These are phyloP conservation scores for Salpingus planirostris DNA, from an alignment of 2,888 invertebrate genomes.

Conservation along the genomic window DNA sequence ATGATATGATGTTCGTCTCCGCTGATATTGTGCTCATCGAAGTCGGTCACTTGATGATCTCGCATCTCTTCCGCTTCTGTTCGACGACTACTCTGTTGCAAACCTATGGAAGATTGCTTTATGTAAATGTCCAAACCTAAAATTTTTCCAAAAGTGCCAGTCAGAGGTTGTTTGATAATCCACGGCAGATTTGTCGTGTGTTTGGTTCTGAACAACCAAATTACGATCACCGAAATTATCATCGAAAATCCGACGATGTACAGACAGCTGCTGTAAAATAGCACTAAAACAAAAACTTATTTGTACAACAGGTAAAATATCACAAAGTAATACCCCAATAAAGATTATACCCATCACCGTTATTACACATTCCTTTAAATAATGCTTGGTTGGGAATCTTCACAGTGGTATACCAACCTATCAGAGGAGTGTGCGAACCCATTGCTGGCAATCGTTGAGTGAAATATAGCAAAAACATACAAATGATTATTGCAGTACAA, in stretches of 20 bases:
- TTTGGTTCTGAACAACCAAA: conserved; percentile 45
- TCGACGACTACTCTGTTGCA: too few species aligned
- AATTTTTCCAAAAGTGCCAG: conserved; percentile 40
- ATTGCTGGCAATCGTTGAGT: conserved; percentile 50
- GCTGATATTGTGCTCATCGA: conserved; percentile 32
- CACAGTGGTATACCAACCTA: conserved; percentile 44
- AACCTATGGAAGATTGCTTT: too few species aligned
- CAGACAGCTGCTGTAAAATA: conserved; percentile 49
- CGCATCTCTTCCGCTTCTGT: conserved; percentile 42
- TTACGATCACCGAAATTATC: conserved; percentile 46
- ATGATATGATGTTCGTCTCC: conserved; percentile 40
- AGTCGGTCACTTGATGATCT: conserved; percentile 38
- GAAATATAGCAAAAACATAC: conserved; percentile 56
- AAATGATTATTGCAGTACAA: conserved; percentile 49
- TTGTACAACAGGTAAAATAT: too few species aligned
- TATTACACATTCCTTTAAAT: too few species aligned
- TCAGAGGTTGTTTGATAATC: conserved; percentile 42
- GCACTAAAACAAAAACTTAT: conserved; percentile 36
- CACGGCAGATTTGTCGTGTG: conserved; percentile 45
- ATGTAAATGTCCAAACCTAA: conserved; percentile 41
- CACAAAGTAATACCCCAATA: too few species aligned
- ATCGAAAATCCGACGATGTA: conserved; percentile 47
- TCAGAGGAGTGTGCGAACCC: conserved; percentile 47
- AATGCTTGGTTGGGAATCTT: too few species aligned
- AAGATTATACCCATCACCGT: too few species aligned